Evolutionary conservation across 2,888 invertebrate species (phyloP).

Genomic region (Diogma glabrata): DNA sequence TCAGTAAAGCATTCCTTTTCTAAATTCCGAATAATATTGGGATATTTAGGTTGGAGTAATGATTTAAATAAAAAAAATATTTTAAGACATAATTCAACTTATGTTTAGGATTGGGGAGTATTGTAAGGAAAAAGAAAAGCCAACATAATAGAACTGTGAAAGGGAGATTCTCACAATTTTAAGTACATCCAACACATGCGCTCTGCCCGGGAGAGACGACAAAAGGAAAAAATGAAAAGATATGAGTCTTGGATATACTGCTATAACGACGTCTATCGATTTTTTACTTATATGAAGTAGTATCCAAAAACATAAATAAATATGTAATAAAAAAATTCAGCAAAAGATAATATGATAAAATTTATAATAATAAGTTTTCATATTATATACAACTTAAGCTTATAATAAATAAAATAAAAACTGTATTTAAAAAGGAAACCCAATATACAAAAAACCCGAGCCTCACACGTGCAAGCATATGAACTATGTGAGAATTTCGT

Average conservation of each 20-base stretch:
- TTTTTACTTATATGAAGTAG: too few species aligned
- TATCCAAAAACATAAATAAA: slow-evolving; percentile 8
- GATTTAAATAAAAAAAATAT: slow-evolving; percentile 6
- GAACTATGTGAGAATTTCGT: slow-evolving; percentile 56
- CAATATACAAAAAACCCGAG: slow-evolving; percentile 19
- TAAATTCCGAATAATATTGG: slow-evolving; percentile 34
- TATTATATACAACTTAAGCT: slow-evolving; percentile 25
- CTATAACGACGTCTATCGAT: not conserved
- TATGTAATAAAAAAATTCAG: slow-evolving; percentile 3
- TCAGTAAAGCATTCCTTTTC: slow-evolving; percentile 83
- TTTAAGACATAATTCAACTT: not conserved
- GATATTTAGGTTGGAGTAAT: slow-evolving; percentile 7
- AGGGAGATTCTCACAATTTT: slow-evolving; percentile 65
- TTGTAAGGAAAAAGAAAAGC: slow-evolving; percentile 41
- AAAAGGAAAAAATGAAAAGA: slow-evolving; percentile 18
- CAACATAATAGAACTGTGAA: slow-evolving; percentile 79
- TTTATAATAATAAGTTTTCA: slow-evolving; percentile 10
- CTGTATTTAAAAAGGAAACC: slow-evolving; percentile 12
- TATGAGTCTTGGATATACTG: slow-evolving; percentile 7
- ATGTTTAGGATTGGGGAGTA: not conserved
- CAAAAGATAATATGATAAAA: slow-evolving; percentile 9
- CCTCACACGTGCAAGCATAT: slow-evolving; percentile 29
- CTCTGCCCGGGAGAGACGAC: slow-evolving; percentile 38
- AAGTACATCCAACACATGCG: slow-evolving; percentile 38
- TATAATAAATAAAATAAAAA: slow-evolving; percentile 16